phyloP scores from a whole-genome alignment of 2,888 invertebrate species.

The Anthophora plumipes region DNA sequence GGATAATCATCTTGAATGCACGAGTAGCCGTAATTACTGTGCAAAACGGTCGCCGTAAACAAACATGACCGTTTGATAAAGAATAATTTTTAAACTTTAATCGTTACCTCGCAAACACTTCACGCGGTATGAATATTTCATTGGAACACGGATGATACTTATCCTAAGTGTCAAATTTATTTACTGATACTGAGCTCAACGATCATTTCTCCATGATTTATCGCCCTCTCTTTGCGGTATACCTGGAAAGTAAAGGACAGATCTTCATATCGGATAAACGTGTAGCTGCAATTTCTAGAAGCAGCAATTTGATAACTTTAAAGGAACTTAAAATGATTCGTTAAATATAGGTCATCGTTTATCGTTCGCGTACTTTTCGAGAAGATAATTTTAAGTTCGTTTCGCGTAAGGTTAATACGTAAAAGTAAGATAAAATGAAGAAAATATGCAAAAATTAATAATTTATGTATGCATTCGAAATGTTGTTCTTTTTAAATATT shows the following conservation, averaged over 20 bases:
- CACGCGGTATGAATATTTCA: conserved; percentile 35
- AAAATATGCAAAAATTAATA: too few relatives aligned
- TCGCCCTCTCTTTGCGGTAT: background rate
- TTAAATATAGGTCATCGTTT: too few relatives aligned
- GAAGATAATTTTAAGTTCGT: too few relatives aligned
- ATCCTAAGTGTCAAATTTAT: conserved; percentile 3
- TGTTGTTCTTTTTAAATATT: too few relatives aligned
- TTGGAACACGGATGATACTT: conserved; percentile 29
- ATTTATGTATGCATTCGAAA: too few relatives aligned
- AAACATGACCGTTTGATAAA: background rate
- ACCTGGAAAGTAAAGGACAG: background rate
- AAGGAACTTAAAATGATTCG: background rate
- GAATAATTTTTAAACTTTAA: background rate
- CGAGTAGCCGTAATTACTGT: background rate
- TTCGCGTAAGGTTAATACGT: too few relatives aligned
- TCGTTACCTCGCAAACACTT: background rate
- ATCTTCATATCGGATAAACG: background rate
- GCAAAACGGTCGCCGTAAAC: conserved; percentile 7
- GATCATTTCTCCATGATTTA: conserved; percentile 13
- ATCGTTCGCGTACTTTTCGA: too few relatives aligned
- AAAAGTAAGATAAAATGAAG: too few relatives aligned
- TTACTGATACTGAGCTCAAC: background rate
- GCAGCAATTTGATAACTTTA: background rate
- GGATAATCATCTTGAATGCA: conserved; percentile 24
- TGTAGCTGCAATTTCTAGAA: background rate